Base-by-base conservation (phyloP, 1,140 invertebrate genomes). In the Macrosteles quadrilineatus region DNA sequence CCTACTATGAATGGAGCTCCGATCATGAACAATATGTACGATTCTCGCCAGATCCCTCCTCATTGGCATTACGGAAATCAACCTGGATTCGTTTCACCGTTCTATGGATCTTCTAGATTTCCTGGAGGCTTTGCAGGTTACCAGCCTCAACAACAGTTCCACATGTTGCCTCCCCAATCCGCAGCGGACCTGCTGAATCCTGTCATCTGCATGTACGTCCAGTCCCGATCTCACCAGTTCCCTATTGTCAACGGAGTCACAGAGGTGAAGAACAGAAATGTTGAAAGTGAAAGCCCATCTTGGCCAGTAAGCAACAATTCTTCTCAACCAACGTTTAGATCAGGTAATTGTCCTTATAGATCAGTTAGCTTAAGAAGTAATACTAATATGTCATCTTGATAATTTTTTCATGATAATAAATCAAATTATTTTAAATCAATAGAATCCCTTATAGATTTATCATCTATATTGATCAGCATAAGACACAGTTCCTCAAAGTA, bases 201-300 rank as follows among this genome's bases (percentile, higher is more conserved):
- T 0, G 75, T 76, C 36, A 78, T 78, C 55, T 80, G 78, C 67
- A 75, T 73, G 1, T 77, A 75, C 19, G 71, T 79, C 6, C 75
- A 75, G 21, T 27, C 70, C 1, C 72, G 74, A 4, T 73, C 64
- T 0, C 75, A 70, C 62, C 75, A 76, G n/a, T 76, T 77, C 6
- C 74, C 78, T 0, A 11, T 63, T 4, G 65, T 75, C 6, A 72
- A 72, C 9, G 71, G 69, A 31, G 63, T 74, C 75, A 23, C 30
- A 21, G 47, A 68, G 55, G 47, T 55, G 17, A 43, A 19, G 14
- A 47, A 36, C 23, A 59, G 21, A 27, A 59, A 59, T 11, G 12
- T 30, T 30, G 6, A 29, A 59, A 25, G 25, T 27, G 23, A 27
- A 2, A 3, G 4, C 6, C 9, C 2, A 29, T 21, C 12, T 59